Base-by-base conservation (phyloP, 2,113 vertebrate genomes). In the Crotalus horridus region DNA sequence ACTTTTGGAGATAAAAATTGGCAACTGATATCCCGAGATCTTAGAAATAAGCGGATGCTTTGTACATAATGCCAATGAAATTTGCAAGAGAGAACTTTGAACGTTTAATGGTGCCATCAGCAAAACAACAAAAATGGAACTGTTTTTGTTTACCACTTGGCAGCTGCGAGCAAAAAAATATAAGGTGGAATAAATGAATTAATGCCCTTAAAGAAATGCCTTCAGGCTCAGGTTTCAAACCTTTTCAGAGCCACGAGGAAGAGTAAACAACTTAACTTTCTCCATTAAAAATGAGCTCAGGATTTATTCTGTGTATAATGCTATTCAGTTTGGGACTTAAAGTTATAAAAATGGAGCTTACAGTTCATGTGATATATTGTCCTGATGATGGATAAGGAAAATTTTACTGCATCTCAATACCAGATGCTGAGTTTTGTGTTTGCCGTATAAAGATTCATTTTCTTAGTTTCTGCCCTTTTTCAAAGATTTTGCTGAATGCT, bases 171-270 rank as follows among this genome's bases (percentile, higher is more conserved):
- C 33, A 89, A 85, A 59, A n/a, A 29, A 29, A 29, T 12, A 11
- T 29, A 61, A 89, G 69, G 59, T 59, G 29, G 69, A 92, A 11
- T 92, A 89, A 92, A 89, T 33, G 54, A 64, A 92, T 92, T 92
- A 92, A 85, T 58, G 43, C 56, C 43, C 51, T 58, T 54, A 59
- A 81, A 56, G 64, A 58, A 92, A 51, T 39, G 87, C 87, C 87
- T 58, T 4, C 12, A 55, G 69, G 87, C 64, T 89, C 43, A 85
- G 39, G 88, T 89, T 89, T 59, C 53, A 46, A 58, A 54, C 43
- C 87, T 29, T 85, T 56, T 89, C 88, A 48, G 53, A 89, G 54
- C 48, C 39, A 23, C 10, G 61, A 64, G 56, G 53, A 56, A 92
- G 33, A 89, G 24, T 81, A 58, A 89, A 74, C 87, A n/a, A 81